phyloP scores from a whole-genome alignment of 1,140 invertebrate genomes.

The Pseudobourletiella spinata region DNA sequence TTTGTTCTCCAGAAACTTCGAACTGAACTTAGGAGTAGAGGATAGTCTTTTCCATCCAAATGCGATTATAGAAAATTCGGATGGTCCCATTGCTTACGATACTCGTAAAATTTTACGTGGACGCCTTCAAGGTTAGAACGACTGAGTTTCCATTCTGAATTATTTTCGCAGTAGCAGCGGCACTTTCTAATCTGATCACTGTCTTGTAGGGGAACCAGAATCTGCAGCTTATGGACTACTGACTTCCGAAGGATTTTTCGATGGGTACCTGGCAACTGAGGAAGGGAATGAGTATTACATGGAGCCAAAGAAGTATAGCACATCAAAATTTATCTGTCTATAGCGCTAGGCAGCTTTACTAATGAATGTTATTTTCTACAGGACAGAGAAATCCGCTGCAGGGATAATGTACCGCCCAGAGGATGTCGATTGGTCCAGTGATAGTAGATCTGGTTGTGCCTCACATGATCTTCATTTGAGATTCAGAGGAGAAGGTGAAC shows the following conservation, averaged over 20 bases:
- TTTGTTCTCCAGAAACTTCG: constrained; percentile 20
- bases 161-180: too few species aligned
- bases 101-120: constrained; percentile 18
- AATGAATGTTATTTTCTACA: too few species aligned
- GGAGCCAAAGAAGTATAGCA: constrained; percentile 75
- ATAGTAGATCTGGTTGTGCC: constrained; percentile 22
- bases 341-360: too few species aligned
- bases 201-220: constrained; percentile 61
- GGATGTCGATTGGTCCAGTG: constrained; percentile 18
- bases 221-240: constrained; percentile 75
- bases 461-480: constrained; percentile 36
- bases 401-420: constrained; percentile 24
- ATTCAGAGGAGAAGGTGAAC: constrained; percentile 20
- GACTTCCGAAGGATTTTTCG: constrained; percentile 75
- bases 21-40: constrained; percentile 19
- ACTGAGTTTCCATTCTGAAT: neutral
- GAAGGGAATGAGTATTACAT: constrained; percentile 69
- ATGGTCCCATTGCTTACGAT: constrained; percentile 23
- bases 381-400: constrained; percentile 3
- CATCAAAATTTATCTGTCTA: too few species aligned
- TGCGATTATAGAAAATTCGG: constrained; percentile 31
- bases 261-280: constrained; percentile 69
- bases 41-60: constrained; percentile 30
- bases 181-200: too few species aligned
- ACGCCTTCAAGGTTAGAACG: constrained; percentile 25